These are phyloP conservation scores for Schizaphis graminum DNA, from an alignment of 2,888 invertebrate genomes.

Conservation along the genomic window DNA sequence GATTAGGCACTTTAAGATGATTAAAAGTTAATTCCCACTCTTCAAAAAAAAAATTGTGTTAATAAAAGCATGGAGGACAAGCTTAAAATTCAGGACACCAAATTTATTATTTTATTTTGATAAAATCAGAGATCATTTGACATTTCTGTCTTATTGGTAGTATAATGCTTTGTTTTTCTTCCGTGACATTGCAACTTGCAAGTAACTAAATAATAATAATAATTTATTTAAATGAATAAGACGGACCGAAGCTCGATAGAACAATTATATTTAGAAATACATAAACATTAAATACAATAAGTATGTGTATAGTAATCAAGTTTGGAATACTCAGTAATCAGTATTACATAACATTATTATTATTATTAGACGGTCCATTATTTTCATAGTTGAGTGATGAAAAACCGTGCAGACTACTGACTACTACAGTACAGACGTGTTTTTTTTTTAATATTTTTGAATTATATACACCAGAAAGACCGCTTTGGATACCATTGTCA, in stretches of 20 bases:
- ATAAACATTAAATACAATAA: too few species aligned
- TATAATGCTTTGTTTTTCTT: not conserved
- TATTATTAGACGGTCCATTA: not conserved
- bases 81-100: not conserved
- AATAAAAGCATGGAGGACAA: not conserved
- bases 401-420: not conserved
- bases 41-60: not conserved
- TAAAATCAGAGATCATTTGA: not conserved
- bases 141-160: not conserved
- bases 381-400: slow-evolving; percentile 46
- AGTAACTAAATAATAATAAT: not conserved
- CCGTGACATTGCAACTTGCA: not conserved
- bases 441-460: slow-evolving; percentile 42
- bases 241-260: too few species aligned
- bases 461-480: slow-evolving; percentile 11
- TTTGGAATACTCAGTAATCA: too few species aligned
- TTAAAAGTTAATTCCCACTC: not conserved
- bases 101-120: not conserved
- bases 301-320: too few species aligned
- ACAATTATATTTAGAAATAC: too few species aligned
- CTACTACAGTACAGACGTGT: not conserved
- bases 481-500: not conserved
- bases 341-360: too few species aligned
- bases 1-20: too few species aligned
- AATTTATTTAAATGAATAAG: too few species aligned